Percentiles rank a stretch among this genome's conserved stretches.
Evolutionary conservation across 2,797 vertebrate species (phyloP).

Genomic region (Serranus cabrilla): DNA sequence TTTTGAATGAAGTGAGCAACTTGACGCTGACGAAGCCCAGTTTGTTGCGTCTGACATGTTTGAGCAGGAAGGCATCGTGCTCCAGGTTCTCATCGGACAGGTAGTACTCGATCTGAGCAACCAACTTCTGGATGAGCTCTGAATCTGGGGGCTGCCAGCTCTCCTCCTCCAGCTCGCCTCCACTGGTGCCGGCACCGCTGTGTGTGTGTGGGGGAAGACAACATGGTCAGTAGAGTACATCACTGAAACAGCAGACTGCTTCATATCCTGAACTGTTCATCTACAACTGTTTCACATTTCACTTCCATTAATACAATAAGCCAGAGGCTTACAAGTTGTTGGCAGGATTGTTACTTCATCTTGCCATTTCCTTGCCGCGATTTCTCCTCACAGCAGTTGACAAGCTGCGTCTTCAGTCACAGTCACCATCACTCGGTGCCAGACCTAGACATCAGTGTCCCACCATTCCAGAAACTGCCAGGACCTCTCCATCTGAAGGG

Average conservation of each 20-base stretch:
- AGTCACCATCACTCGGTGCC: slow-evolving; percentile 55
- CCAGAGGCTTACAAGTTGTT: slow-evolving; percentile 39
- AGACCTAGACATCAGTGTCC: slow-evolving; percentile 58
- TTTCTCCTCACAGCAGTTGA: slow-evolving; percentile 36
- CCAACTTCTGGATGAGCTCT: slow-evolving; percentile 92
- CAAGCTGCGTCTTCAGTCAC: slow-evolving; percentile 44
- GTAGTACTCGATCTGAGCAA: slow-evolving; percentile 96
- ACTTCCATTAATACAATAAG: slow-evolving; percentile 53
- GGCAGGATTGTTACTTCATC: slow-evolving; percentile 29
- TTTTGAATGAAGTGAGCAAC: slow-evolving; percentile 98
- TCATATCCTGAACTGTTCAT: slow-evolving; percentile 22
- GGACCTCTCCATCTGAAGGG: slow-evolving; percentile 79
- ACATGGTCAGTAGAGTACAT: slow-evolving; percentile 39
- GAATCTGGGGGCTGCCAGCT: slow-evolving; percentile 94
- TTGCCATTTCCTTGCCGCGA: slow-evolving; percentile 27
- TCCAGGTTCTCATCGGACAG: slow-evolving; percentile 98
- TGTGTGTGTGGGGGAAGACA: slow-evolving; percentile 70
- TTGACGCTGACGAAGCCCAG: slow-evolving; percentile 98
- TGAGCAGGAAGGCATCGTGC: slow-evolving; percentile 97
- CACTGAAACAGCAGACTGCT: slow-evolving; percentile 22
- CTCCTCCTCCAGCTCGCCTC: slow-evolving; percentile 93
- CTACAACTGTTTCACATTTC: slow-evolving; percentile 48
- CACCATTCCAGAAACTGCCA: slow-evolving; percentile 50
- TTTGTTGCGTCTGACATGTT: slow-evolving; percentile 97
- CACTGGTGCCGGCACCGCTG: slow-evolving; percentile 89